Evolutionary conservation across 2,888 invertebrate species (phyloP), one percentile per base, ranked within the genome.

Genomic region (Rhyacophila evoluta): DNA sequence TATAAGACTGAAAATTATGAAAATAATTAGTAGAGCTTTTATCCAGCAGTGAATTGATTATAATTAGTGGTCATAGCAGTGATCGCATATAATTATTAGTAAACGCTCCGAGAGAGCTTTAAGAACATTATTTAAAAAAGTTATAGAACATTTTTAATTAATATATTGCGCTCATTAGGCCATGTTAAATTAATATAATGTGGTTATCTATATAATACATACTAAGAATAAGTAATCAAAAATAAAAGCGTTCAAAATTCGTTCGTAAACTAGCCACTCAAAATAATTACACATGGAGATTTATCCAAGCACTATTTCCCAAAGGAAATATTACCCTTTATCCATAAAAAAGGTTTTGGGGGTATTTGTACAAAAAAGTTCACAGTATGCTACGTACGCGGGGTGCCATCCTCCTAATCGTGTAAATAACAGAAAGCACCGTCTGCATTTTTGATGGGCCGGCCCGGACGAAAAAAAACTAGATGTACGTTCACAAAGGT

Each of bases 401-500:
- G 55, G 15, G 19, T 15, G 55, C 55, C 19, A 19, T 19, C 19
- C 55, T 55, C 55, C 55, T 55, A 55, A 55, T 55, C 55, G 55
- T 55, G 19, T 55, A 55, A 55, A 55, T 55, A 55, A 55, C 55
- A 55, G 55, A 55, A 55, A 15, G 55, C 55, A 55, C 25, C 12
- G 55, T 55, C 55, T 55, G 55, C 55, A 55, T 55, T 55, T 55
- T 55, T 55, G 55, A 55, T 55, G 55, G 55, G 19, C 41, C 3
- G 15, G 15, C 41, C 19, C 55, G 12, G 55, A 10, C 12, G 10
- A 55, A 55, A 55, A 55, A 55, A 55, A 55, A 10, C 19, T 19
- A 55, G 19, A 55, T 15, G 55, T 55, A 55, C 55, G 55, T 19
- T 2, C 55, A 55, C 55, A 55, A 55, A 55, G 55, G 55, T 55